Percentiles rank a stretch among this genome's conserved stretches.
These are phyloP conservation scores for Agrochola circellaris DNA, from an alignment of 2,888 invertebrate species.

Conservation along the genomic window DNA sequence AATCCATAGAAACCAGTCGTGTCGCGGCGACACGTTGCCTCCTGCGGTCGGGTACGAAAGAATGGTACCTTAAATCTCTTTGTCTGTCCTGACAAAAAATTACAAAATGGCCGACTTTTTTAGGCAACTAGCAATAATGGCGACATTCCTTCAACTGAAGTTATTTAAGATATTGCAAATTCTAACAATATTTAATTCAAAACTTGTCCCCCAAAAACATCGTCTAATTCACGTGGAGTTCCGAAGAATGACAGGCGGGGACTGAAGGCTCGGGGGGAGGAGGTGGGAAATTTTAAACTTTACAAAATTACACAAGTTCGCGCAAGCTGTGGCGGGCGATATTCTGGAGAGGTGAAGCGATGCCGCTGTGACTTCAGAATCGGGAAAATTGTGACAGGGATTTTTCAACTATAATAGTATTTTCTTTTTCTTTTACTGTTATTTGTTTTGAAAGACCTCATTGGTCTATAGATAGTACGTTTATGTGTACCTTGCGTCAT, in stretches of 20 bases:
- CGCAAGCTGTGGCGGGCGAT: constrained; percentile 55
- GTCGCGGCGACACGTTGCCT: too few species aligned
- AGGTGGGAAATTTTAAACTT: constrained; percentile 65
- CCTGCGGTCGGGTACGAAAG: too few species aligned
- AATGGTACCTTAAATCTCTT: neutral
- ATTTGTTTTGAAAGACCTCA: neutral
- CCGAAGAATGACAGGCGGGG: constrained; percentile 65
- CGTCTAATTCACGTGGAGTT: constrained; percentile 67
- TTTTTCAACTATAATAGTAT: neutral
- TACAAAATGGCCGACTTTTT: neutral
- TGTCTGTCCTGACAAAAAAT: neutral
- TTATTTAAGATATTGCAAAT: constrained; percentile 54
- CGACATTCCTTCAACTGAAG: constrained; percentile 9
- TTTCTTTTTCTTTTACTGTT: neutral
- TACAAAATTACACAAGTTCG: constrained; percentile 70
- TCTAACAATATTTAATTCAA: constrained; percentile 60
- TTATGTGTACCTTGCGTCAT: too few species aligned
- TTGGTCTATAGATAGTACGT: too few species aligned
- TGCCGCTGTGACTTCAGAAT: constrained; percentile 5
- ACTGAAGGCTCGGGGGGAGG: constrained; percentile 2
- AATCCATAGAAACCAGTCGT: too few species aligned
- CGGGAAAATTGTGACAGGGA: fast-evolving
- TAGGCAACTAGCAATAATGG: constrained; percentile 2
- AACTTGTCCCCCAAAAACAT: constrained; percentile 56
- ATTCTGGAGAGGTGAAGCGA: constrained; percentile 49